Evolutionary conservation across 1,140 invertebrate genomes (phyloP), one percentile per base, ranked within the genome.

Genomic region (Caerostris extrusa): DNA sequence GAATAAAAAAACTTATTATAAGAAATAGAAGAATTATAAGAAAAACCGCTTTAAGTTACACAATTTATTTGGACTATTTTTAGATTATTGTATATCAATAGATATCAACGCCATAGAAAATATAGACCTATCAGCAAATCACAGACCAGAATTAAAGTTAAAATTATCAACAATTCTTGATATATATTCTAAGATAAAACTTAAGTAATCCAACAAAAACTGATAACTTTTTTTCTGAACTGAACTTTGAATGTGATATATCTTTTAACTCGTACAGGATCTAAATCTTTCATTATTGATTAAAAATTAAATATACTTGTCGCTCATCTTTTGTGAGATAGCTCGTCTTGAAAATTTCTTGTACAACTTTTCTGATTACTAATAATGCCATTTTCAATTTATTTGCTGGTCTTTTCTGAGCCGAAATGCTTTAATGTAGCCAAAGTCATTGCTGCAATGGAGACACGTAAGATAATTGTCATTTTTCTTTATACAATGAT

Each of bases 91-190:
- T 7, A 17, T 55, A 50, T 50, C 17, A 60, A 88, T 88, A 88
- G 67, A 58, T 8, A 64, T 53, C 19, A 64, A 55, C 67, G 14
- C 34, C 50, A 67, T 64, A 67, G 14, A 67, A 88, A 88, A 60
- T 6, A 88, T 88, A 7, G 50, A 64, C 14, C 12, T 17, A 67
- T n/a, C 10, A 88, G 19, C 34, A n/a, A 67, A 88, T 64, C 86
- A 67, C 14, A 53, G 19, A 88, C n/a, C 61, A 64, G 56, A 64
- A 67, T 88, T 64, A 64, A n/a, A 67, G 6, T 67, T 17, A 55
- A n/a, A n/a, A n/a, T 67, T 88, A 17, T 88, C 86, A 88, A 64
- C 86, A 67, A 64, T 53, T 64, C 86, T 67, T 67, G 67, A 88
- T 88, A 55, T 19, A 53, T 88, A 34, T 34, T 88, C 57, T 85